Percentiles rank a stretch among this genome's conserved stretches.
Evolutionary conservation across 2,797 vertebrate species (phyloP).

Genomic region (Darevskia mixta): DNA sequence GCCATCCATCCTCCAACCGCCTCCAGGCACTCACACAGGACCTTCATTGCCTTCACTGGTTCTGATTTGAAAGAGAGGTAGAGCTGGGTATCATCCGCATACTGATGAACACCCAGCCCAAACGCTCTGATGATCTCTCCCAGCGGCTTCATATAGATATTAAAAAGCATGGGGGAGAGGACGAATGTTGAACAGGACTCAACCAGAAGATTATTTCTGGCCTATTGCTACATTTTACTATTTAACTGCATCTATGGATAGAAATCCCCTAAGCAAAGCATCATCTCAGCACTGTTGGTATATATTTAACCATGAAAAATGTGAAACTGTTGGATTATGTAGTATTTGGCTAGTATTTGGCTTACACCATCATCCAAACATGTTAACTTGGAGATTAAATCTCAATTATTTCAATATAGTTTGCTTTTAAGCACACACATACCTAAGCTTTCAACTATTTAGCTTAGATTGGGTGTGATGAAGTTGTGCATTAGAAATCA

Average conservation of each 20-base stretch:
- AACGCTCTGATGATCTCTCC: too few species aligned
- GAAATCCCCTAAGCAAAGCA: neutral
- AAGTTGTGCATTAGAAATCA: neutral
- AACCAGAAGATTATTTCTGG: neutral
- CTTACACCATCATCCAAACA: neutral
- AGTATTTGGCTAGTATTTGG: neutral
- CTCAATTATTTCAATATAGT: neutral
- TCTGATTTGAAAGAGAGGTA: too few species aligned
- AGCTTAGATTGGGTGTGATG: neutral
- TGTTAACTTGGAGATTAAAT: neutral
- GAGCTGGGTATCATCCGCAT: too few species aligned
- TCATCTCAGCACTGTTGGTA: neutral
- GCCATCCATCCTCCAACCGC: too few species aligned
- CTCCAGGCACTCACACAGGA: too few species aligned
- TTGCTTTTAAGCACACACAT: neutral
- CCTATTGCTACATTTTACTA: neutral
- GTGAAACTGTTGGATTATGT: neutral
- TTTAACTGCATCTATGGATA: neutral
- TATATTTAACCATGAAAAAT: neutral
- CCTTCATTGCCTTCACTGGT: too few species aligned
- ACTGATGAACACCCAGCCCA: too few species aligned
- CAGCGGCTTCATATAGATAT: too few species aligned
- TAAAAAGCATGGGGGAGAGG: too few species aligned
- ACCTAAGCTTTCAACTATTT: neutral
- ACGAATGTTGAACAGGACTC: neutral